Conservation (phyloP, 2,888 invertebrate genomes). For the Polymixis flavicincta region DNA sequence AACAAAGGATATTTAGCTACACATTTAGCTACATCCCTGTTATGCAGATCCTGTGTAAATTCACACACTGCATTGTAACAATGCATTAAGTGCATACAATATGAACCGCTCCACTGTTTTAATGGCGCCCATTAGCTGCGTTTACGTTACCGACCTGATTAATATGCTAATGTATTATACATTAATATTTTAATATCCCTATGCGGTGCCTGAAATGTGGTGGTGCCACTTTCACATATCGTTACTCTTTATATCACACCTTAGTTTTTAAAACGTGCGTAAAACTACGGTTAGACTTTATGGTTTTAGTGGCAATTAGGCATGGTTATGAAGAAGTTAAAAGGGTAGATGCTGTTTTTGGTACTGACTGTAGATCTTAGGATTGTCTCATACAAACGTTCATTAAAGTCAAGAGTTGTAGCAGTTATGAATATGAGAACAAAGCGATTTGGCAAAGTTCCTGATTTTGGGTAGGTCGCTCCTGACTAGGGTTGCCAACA, state of each 20-base stretch:
- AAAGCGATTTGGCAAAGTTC: not conserved
- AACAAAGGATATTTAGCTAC: slow-evolving; percentile 36
- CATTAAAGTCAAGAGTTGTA: not conserved
- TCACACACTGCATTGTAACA: slow-evolving; percentile 66
- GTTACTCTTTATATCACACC: slow-evolving; percentile 60
- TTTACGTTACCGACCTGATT: slow-evolving; percentile 81
- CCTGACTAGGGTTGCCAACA: no score
- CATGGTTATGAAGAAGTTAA: slow-evolving; percentile 9
- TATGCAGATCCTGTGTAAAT: slow-evolving; percentile 55
- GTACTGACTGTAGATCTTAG: not conserved
- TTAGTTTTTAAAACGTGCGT: slow-evolving; percentile 43
- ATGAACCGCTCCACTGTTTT: slow-evolving; percentile 81
- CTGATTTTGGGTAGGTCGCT: no score
- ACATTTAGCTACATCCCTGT: slow-evolving; percentile 55
- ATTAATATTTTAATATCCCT: slow-evolving; percentile 80
- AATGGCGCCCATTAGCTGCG: slow-evolving; percentile 81
- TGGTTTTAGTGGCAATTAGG: slow-evolving; percentile 29
- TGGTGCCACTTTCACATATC: slow-evolving; percentile 66
- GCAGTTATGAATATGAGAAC: not conserved
- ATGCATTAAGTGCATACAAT: slow-evolving; percentile 79
- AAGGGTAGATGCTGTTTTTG: not conserved
- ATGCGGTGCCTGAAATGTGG: slow-evolving; percentile 62
- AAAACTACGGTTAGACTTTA: slow-evolving; percentile 56
- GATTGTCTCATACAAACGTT: no score
- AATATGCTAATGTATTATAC: slow-evolving; percentile 78